Evolutionary conservation across 2,797 vertebrate genomes (phyloP).

Genomic region (Mycteria americana): DNA sequence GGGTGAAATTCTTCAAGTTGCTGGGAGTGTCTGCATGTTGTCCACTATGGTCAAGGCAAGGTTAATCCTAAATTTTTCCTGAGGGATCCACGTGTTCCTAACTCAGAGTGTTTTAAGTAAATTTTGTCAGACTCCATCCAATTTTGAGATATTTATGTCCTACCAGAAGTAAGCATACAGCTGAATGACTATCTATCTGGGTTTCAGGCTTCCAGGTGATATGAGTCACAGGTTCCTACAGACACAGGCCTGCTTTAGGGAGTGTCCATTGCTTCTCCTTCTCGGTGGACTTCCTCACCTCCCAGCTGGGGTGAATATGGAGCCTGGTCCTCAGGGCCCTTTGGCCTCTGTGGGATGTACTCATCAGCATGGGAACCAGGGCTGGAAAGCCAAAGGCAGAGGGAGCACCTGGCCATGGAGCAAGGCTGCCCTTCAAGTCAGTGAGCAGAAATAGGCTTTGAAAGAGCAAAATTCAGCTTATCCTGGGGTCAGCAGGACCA

Average conservation of each 20-base stretch:
- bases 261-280: not conserved
- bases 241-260: not conserved
- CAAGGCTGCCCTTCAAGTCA: not conserved
- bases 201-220: not conserved
- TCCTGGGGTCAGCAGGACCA: not conserved
- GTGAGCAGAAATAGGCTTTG: not conserved
- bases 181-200: not conserved
- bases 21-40: not conserved
- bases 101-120: not conserved
- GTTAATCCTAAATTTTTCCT: not conserved
- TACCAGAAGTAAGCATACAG: not conserved
- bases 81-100: not conserved
- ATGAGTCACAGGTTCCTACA: not conserved
- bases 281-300: not conserved
- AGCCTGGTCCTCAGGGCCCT: not conserved
- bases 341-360: not conserved
- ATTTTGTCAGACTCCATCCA: not conserved
- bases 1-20: not conserved
- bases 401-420: not conserved
- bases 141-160: not conserved
- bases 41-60: not conserved
- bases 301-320: fast-evolving
- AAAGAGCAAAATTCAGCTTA: not conserved
- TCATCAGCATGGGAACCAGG: fast-evolving
- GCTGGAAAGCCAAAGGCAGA: not conserved